Base-by-base conservation (phyloP, 2,888 invertebrate genomes). In the Panzeria rudis region DNA sequence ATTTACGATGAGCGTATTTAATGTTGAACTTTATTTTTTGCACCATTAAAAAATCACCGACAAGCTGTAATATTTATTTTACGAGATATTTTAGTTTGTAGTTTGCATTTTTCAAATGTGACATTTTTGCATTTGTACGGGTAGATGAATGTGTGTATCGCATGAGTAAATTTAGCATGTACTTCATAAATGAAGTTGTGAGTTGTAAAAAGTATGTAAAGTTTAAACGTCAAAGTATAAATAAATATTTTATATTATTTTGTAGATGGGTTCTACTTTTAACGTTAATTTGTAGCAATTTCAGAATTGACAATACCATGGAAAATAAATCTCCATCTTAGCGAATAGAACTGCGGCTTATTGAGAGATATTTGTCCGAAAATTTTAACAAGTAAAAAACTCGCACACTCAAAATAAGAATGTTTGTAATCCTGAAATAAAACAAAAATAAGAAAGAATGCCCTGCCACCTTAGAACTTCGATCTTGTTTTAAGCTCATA, bases 11-110 rank as follows among this genome's bases (percentile, higher is more conserved):
- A 11, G 23, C 3, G 1, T 54, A 47, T 9, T 20, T 23, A 47
- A 62, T 73, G 32, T 29, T 23, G 23, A 32, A 29, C 5, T 44
- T 59, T 32, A 38, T 35, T 41, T 41, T 69, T 15, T 38, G n/a
- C 61, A 59, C 2, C 17, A 20, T 52, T n/a, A 9, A 32, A 32
- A 75, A 61, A 32, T 9, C 25, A 3, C 38, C 59, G 35, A 77
- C 68, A 59, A 47, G 25, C 68, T 59, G 47, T 38, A 68, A 68
- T 15, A 38, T 47, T 44, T 77, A 52, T 59, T 17, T 17, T 15
- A 17, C 47, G 47, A 47, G 47, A n/a, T 44, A 3, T 44, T 32
- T 52, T 23, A 5, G 59, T 59, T 35, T 35, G 59, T 17, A 25
- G 25, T 72, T 44, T 13, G 32, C 38, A 25, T 9, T 66, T 44